Percentiles rank a stretch among this genome's conserved stretches.
Evolutionary conservation across 2,113 vertebrate species (phyloP).

Genomic region (Oncorhynchus tshawytscha): DNA sequence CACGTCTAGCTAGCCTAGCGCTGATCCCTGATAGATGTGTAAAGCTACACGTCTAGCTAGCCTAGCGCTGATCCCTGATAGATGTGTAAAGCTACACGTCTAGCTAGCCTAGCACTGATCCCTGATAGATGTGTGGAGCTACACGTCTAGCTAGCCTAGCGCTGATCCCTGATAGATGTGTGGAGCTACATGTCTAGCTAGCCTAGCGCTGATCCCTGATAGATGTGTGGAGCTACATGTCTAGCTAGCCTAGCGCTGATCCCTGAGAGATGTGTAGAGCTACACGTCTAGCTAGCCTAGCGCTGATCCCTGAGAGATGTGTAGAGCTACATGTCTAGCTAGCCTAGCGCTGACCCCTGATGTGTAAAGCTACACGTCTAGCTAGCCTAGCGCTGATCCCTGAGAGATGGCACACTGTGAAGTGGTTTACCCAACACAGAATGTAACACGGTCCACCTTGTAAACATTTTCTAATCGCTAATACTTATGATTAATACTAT

Average conservation of each 20-base stretch:
- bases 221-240: constrained; percentile 65
- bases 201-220: constrained; percentile 10
- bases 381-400: constrained; percentile 52
- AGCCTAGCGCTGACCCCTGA: constrained; percentile 1
- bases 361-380: constrained; percentile 46
- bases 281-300: constrained; percentile 44
- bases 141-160: constrained; percentile 41
- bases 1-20: constrained; percentile 37
- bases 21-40: constrained; percentile 47
- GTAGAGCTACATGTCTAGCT: constrained; percentile 64
- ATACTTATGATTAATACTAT: constrained; percentile 71
- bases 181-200: constrained; percentile 61
- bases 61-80: constrained; percentile 6
- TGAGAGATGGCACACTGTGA: constrained; percentile 81
- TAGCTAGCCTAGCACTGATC: not conserved
- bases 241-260: constrained; percentile 2
- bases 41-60: constrained; percentile 58
- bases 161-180: constrained; percentile 39
- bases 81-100: constrained; percentile 66
- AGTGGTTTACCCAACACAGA: constrained; percentile 78
- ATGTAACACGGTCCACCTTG: constrained; percentile 78
- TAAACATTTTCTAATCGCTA: constrained; percentile 74
- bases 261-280: constrained; percentile 59
- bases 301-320: constrained; percentile 28
- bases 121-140: constrained; percentile 61